Conservation (phyloP, 2,888 invertebrate genomes). For the Ceramica pisi region DNA sequence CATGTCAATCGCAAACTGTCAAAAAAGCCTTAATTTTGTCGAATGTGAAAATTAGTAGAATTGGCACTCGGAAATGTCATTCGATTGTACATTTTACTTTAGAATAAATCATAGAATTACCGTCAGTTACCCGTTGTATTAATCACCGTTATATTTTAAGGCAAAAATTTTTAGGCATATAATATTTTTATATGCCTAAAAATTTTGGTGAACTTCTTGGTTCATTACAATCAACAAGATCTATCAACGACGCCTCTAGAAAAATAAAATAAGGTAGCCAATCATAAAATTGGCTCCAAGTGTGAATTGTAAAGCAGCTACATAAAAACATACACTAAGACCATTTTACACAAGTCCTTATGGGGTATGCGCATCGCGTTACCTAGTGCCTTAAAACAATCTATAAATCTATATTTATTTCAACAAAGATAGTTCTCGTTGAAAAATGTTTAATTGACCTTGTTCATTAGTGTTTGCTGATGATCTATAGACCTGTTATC, state of each 20-base stretch:
- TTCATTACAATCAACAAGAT: background rate
- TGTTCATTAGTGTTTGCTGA: constrained; percentile 22
- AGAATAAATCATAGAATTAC: background rate
- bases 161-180: no score
- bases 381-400: background rate
- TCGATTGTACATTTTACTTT: no score
- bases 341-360: no score
- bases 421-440: background rate
- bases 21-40: no score
- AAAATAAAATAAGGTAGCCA: constrained; percentile 9
- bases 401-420: background rate
- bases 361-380: background rate
- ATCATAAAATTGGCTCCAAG: constrained; percentile 1
- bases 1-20: no score
- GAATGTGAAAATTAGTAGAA: no score
- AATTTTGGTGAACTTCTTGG: background rate
- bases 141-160: background rate
- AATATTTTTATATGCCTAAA: background rate
- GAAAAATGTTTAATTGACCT: background rate
- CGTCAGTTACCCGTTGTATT: background rate
- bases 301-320: no score
- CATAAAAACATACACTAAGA: no score
- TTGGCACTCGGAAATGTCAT: no score
- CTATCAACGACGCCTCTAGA: background rate
- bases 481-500: constrained; percentile 7